Base-by-base conservation (phyloP, 2,888 invertebrate genomes). In the Drosophila testacea region DNA sequence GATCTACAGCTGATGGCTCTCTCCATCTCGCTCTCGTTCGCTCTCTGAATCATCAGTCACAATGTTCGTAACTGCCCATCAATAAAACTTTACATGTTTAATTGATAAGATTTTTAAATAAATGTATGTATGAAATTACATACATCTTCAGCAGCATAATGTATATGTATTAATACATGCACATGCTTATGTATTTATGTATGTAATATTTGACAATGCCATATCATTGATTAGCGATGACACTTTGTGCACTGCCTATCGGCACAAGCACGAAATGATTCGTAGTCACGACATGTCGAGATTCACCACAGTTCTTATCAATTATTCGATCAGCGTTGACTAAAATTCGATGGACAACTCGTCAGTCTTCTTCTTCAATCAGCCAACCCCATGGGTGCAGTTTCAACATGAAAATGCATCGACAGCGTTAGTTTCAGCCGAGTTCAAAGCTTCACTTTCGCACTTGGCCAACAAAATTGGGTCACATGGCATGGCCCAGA, bases 401-500 rank as follows among this genome's bases (percentile, higher is more conserved):
- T 30, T 55, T 44, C 42, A 32, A 52, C 13, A 47, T 42, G 59
- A 10, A 34, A 32, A 54, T 47, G 59, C 38, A 62, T 47, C 38
- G 51, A 42, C 46, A 57, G 22, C 28, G 39, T 28, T 41, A 34
- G 30, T 41, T 44, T 38, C 36, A 51, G n/a, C 41, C 42, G 47
- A 55, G 55, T 62, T 46, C 39, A 44, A 48, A 62, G 69, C 84
- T 73, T 79, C 81, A 86, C 78, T 87, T 89, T 83, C 79, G 74
- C 88, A 84, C 62, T 51, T 66, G 62, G 48, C 64, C 54, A 41
- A 54, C 75, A 27, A 78, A 83, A 83, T 89, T 83, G 85, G 82
- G 82, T 83, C 82, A 83, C 70, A 74, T 64, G 68, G 41, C 46
- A 34, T 75, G 80, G 63, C 75, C 80, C 76, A 75, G 75, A 79